Percentiles rank a stretch among this genome's conserved stretches.
These are phyloP conservation scores for Strongylocentrotus purpuratus DNA, from an alignment of 35 echinoderm and acorn worm species.

Conservation along the genomic window DNA sequence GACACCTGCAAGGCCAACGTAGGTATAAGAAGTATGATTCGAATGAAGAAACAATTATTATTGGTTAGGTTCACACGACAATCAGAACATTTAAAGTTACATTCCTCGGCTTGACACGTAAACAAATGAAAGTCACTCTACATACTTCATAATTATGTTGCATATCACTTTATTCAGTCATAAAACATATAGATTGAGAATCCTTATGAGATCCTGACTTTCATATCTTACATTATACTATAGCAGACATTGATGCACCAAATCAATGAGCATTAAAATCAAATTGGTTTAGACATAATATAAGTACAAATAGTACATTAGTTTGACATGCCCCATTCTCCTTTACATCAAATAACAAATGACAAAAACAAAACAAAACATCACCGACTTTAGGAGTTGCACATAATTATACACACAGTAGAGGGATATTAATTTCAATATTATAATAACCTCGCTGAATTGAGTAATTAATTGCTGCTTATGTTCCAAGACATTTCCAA, in stretches of 20 bases:
- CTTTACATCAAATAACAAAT: background rate
- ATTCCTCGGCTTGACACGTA: too few relatives aligned
- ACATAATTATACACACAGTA: background rate
- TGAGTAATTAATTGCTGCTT: too few relatives aligned
- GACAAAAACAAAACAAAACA: background rate
- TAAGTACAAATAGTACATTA: background rate
- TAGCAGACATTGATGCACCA: background rate
- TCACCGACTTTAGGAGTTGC: background rate
- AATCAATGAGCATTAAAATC: background rate
- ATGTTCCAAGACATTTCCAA: background rate
- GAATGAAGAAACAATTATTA: too few relatives aligned
- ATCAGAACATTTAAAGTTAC: too few relatives aligned
- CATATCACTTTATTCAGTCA: conserved; percentile 4
- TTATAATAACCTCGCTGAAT: background rate
- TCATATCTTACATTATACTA: background rate
- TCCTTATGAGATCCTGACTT: background rate
- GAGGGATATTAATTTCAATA: background rate
- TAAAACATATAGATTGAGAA: background rate
- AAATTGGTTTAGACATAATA: background rate
- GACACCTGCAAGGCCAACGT: background rate
- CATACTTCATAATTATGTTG: background rate
- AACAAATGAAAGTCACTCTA: too few relatives aligned
- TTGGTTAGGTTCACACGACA: too few relatives aligned
- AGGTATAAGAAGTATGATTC: background rate
- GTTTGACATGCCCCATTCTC: background rate